These are phyloP conservation scores for Zhuqinia jingwanae DNA, from an alignment of 2,888 invertebrate genomes.

Conservation along the genomic window DNA sequence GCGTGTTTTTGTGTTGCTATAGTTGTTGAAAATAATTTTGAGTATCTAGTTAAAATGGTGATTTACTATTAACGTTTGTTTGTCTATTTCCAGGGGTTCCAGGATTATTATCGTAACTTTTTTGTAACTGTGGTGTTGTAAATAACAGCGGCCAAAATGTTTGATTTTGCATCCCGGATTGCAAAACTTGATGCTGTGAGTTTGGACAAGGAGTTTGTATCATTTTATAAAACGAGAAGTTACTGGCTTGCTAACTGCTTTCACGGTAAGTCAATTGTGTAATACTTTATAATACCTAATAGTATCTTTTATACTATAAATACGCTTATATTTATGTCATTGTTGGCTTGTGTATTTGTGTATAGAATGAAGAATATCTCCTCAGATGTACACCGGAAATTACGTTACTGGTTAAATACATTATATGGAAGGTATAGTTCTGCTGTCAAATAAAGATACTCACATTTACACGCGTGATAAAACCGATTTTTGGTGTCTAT, in stretches of 20 bases:
- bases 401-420: slow-evolving; percentile 66
- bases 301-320: no score
- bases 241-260: neutral
- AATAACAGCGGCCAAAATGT: slow-evolving; percentile 29
- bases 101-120: no score
- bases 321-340: neutral
- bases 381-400: slow-evolving; percentile 73
- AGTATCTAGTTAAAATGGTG: no score
- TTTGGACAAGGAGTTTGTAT: slow-evolving; percentile 74
- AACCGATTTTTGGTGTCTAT: neutral
- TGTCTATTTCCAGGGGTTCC: no score
- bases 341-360: no score
- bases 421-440: slow-evolving; percentile 74
- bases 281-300: no score
- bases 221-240: slow-evolving; percentile 32
- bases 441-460: neutral
- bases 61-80: no score
- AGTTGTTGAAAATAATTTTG: no score
- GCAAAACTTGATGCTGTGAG: slow-evolving; percentile 74
- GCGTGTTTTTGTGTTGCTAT: no score
- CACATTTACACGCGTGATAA: neutral
- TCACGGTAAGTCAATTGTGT: neutral
- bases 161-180: slow-evolving; percentile 68
- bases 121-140: no score
- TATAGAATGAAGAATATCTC: slow-evolving; percentile 37